Evolutionary conservation across 2,113 vertebrate species (phyloP).

Genomic region (Acrocephalus kingi): DNA sequence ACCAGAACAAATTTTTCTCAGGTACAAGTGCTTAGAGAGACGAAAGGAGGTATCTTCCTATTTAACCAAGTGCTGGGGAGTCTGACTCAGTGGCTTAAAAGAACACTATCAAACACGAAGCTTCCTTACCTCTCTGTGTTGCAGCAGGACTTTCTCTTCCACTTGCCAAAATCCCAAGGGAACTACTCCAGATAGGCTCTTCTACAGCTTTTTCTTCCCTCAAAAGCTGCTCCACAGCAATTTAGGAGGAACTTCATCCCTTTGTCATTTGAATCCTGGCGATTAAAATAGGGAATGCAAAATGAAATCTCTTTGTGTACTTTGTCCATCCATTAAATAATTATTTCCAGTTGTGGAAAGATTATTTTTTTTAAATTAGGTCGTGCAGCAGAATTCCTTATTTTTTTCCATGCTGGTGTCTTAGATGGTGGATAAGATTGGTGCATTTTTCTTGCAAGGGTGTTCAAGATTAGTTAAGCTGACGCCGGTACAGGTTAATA

Average conservation of each 20-base stretch:
- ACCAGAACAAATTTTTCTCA: not conserved
- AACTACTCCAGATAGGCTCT: not conserved
- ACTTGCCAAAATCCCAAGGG: not conserved
- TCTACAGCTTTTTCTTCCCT: not conserved
- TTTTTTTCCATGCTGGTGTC: not conserved
- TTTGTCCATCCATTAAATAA: not conserved
- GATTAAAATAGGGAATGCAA: not conserved
- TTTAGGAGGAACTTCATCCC: not conserved
- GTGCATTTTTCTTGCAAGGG: not conserved
- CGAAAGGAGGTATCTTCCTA: not conserved
- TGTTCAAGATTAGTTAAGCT: not conserved
- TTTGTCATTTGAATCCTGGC: not conserved
- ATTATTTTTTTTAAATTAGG: not conserved
- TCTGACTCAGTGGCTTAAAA: not conserved
- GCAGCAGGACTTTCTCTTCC: not conserved
- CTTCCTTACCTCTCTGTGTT: not conserved
- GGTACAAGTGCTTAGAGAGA: not conserved
- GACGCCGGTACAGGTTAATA: not conserved
- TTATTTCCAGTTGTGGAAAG: not conserved
- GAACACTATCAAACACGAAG: accelerated
- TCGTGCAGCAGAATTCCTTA: not conserved
- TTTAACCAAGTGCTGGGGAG: not conserved
- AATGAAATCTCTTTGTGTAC: not conserved
- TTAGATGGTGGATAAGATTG: not conserved
- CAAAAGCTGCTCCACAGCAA: not conserved